phyloP scores from a whole-genome alignment of 1,140 invertebrate genomes.

The Maconellicoccus hirsutus region DNA sequence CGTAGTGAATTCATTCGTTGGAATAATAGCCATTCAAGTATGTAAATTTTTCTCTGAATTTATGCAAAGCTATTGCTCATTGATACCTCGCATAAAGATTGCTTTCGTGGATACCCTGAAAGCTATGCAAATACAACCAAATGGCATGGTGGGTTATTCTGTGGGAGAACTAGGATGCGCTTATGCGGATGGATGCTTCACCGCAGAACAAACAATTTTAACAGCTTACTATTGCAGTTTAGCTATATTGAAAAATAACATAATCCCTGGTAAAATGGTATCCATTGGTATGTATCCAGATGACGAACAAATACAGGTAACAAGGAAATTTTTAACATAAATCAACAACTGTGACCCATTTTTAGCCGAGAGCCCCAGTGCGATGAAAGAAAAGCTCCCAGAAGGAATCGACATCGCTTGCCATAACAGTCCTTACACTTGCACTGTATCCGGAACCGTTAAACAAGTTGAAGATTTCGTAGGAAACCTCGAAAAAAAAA shows the following conservation, averaged over 20 bases:
- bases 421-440: no score
- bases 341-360: no score
- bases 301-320: no score
- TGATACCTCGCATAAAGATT: no score
- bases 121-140: constrained; percentile 56
- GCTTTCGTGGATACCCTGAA: constrained; percentile 66
- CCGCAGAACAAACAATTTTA: constrained; percentile 68
- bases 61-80: no score
- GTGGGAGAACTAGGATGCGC: constrained; percentile 76
- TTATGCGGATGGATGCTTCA: constrained; percentile 77
- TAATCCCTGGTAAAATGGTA: constrained; percentile 33
- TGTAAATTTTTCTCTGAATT: background rate
- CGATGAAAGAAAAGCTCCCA: no score
- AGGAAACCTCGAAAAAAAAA: no score
- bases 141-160: constrained; percentile 80
- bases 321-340: no score
- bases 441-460: no score
- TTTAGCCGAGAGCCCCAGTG: no score
- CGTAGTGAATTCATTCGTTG: constrained; percentile 54
- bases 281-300: constrained; percentile 23
- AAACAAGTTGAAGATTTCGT: constrained; percentile 54
- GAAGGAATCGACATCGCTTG: no score
- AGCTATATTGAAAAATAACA: constrained; percentile 43
- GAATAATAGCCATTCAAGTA: constrained; percentile 72
- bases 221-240: constrained; percentile 52